Evolutionary conservation across 2,797 vertebrate genomes (phyloP).

Genomic region (Melanotaenia boesemani): DNA sequence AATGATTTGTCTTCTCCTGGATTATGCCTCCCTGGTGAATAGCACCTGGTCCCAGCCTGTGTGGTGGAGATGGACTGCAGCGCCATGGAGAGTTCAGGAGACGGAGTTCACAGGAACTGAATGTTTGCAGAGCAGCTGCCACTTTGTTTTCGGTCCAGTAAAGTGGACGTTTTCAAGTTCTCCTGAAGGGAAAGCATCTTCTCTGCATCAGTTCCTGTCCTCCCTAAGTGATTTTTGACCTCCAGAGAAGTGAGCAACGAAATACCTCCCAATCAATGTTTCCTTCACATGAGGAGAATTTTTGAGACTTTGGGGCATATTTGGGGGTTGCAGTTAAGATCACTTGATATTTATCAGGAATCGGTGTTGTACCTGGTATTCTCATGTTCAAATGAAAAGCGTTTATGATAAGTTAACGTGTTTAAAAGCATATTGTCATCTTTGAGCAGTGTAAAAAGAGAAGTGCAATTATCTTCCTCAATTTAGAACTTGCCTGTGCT

Average conservation of each 20-base stretch:
- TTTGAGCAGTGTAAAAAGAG: constrained; percentile 54
- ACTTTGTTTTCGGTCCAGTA: constrained; percentile 38
- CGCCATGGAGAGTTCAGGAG: constrained; percentile 46
- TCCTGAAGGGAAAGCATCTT: constrained; percentile 49
- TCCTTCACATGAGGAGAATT: constrained; percentile 49
- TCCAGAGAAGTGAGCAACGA: constrained; percentile 37
- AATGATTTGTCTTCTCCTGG: constrained; percentile 81
- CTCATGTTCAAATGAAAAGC: constrained; percentile 16
- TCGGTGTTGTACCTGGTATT: constrained; percentile 36
- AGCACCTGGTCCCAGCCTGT: constrained; percentile 53
- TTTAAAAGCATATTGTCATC: constrained; percentile 39
- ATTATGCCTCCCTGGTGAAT: constrained; percentile 70
- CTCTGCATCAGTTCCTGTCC: constrained; percentile 64
- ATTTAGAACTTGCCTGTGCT: constrained; percentile 39
- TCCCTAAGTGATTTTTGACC: constrained; percentile 66
- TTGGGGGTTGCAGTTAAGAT: constrained; percentile 32
- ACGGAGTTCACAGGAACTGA: constrained; percentile 64
- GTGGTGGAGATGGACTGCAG: constrained; percentile 49
- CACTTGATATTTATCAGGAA: constrained; percentile 60
- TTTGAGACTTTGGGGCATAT: constrained; percentile 55
- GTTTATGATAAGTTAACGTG: constrained; percentile 51
- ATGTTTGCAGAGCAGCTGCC: constrained; percentile 49
- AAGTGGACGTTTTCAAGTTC: constrained; percentile 59
- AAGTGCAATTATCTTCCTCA: constrained; percentile 62
- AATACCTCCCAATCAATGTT: constrained; percentile 58